These are phyloP conservation scores for Scophthalmus maximus DNA, from an alignment of 2,113 vertebrate genomes.

Conservation along the genomic window DNA sequence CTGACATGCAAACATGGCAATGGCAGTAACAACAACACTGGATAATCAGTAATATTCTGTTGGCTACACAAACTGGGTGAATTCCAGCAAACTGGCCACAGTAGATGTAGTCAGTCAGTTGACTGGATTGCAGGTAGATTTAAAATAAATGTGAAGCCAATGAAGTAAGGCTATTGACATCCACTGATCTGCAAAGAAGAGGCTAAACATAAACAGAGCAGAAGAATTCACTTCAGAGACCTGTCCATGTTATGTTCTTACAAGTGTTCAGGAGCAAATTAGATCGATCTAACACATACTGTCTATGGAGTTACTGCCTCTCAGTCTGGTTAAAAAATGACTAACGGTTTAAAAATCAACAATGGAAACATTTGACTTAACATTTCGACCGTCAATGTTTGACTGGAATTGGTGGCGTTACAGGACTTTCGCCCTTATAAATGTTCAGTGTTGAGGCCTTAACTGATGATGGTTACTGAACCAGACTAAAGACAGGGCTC, in stretches of 20 bases:
- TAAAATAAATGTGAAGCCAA: slow-evolving; percentile 9
- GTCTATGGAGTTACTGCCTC: not conserved
- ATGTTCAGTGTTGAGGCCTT: slow-evolving; percentile 22
- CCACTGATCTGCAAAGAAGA: slow-evolving; percentile 25
- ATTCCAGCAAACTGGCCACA: not conserved
- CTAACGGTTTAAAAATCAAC: not conserved
- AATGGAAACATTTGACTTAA: not conserved
- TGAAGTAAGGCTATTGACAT: slow-evolving; percentile 38
- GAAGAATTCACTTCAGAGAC: slow-evolving; percentile 15
- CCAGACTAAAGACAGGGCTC: slow-evolving; percentile 30
- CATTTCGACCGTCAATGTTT: slow-evolving; percentile 16
- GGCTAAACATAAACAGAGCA: slow-evolving; percentile 24
- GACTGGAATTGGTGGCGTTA: not conserved
- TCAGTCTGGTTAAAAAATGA: not conserved
- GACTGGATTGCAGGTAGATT: slow-evolving; percentile 3
- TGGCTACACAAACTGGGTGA: not conserved
- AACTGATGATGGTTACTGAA: slow-evolving; percentile 46
- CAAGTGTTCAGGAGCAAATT: not conserved
- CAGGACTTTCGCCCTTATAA: slow-evolving; percentile 15
- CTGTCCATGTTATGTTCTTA: not conserved
- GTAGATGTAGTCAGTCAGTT: not conserved
- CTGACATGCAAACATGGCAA: not conserved
- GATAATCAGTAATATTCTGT: not conserved
- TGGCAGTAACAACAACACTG: not conserved
- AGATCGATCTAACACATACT: not conserved